Conservation (phyloP, 2,797 vertebrate species). For the Morelia viridis region DNA sequence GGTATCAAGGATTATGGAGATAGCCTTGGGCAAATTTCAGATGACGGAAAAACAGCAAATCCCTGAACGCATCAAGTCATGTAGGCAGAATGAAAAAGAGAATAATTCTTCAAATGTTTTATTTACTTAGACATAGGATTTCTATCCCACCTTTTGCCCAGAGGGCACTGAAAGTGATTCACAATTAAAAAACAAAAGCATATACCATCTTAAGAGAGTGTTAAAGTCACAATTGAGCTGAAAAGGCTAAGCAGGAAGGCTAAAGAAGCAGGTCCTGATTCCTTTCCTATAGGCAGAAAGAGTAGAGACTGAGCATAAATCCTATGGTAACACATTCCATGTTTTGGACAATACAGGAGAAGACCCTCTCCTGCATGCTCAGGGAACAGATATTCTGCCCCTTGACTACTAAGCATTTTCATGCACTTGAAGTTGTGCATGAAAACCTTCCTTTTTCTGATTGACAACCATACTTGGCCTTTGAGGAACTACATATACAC, state of each 20-base stretch:
- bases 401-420: no score
- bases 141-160: not conserved
- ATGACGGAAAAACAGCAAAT: not conserved
- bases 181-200: not conserved
- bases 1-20: not conserved
- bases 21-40: not conserved
- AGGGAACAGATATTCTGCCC: no score
- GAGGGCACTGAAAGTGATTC: not conserved
- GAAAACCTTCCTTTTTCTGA: not conserved
- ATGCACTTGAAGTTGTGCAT: no score
- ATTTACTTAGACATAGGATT: not conserved
- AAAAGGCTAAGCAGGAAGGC: not conserved
- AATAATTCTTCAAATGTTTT: not conserved
- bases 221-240: not conserved
- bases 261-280: not conserved
- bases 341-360: not conserved
- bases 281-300: not conserved
- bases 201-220: not conserved
- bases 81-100: not conserved
- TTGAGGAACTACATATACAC: not conserved
- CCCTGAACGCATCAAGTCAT: not conserved
- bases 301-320: not conserved
- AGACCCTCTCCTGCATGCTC: no score
- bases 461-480: not conserved
- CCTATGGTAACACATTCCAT: not conserved